Evolutionary conservation across 2,888 invertebrate genomes (phyloP), one percentile per base, ranked within the genome.

Genomic region (Hyppa rectilinea): DNA sequence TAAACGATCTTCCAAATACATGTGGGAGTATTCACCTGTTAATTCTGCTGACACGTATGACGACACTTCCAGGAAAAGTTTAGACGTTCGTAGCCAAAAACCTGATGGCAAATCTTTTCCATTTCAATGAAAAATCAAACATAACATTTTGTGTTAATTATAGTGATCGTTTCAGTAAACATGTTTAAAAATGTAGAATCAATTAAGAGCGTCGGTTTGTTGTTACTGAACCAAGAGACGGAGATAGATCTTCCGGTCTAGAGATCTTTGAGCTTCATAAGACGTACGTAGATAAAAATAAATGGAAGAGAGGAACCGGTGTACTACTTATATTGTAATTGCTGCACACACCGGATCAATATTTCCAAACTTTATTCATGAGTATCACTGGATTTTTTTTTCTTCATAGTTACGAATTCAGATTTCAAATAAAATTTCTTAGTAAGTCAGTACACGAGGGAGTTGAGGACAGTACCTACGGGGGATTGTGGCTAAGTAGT

Each of bases 171-270:
- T 61, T 45, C 56, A 45, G 60, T 75, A 61, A 71, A 78, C 55
- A 49, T 61, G 9, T 75, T 47, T 36, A 20, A 55, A 74, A 74
- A 78, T 71, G 50, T 78, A 29, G 50, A 58, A 71, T 71, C 50
- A 71, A 75, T 75, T 78, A 71, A 50, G 50, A 71, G 50, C 72
- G 78, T 47, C 72, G n/a, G 50, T 45, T 61, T 71, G 56, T 52
- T 71, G 38, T 62, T 78, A 29, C 52, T 62, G 10, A 34, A 47
- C 31, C 47, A 38, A 56, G 26, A 29, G 38, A 62, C 50, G 23
- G 34, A 78, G 50, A 78, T 72, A 61, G 40, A 58, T 58, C 50
- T 71, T 78, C 75, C 75, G 72, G 50, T 34, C 56, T 34, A 58
- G 34, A 52, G 61, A 58, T 36, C 56, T 78, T 61, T 62, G 56